Percentiles rank a stretch among this genome's conserved stretches.
Conservation (phyloP, 2,113 vertebrate species). For the Oryzias woworae region DNA sequence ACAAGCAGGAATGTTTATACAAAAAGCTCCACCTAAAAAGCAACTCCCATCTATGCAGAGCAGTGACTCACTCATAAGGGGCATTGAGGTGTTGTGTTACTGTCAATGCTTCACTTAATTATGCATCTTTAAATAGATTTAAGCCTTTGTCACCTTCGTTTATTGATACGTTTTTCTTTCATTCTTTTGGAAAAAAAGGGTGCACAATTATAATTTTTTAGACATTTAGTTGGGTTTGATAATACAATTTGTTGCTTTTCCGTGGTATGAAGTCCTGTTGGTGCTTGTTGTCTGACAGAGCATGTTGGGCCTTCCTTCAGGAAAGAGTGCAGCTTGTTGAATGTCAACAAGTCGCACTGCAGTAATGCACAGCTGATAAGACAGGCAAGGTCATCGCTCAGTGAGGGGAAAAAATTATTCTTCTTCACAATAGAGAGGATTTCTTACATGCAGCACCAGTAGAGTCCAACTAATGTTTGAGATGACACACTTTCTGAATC, state of each 20-base stretch:
- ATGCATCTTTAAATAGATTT: conserved; percentile 4
- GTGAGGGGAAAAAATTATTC: conserved; percentile 27
- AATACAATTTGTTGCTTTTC: conserved; percentile 40
- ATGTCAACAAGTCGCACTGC: conserved; percentile 73
- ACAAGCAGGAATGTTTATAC: conserved; percentile 37
- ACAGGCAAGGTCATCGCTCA: conserved; percentile 63
- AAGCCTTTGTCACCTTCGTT: conserved; percentile 12
- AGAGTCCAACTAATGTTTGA: no score
- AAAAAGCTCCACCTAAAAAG: conserved; percentile 28
- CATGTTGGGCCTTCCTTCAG: conserved; percentile 72
- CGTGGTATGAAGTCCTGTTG: conserved; percentile 69
- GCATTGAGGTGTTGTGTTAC: conserved; percentile 12
- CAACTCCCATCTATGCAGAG: conserved; percentile 9
- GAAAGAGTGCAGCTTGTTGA: conserved; percentile 59
- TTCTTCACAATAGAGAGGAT: conserved; percentile 18
- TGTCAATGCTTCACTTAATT: conserved; percentile 8
- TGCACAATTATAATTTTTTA: conserved; percentile 2
- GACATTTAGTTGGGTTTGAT: conserved; percentile 17
- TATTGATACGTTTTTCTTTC: conserved; percentile 19
- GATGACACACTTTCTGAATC: no score
- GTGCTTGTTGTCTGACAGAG: conserved; percentile 70
- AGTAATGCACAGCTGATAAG: conserved; percentile 65
- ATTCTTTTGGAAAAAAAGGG: background rate
- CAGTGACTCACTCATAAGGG: conserved; percentile 14
- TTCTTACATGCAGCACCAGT: background rate